Evolutionary conservation across 2,888 invertebrate genomes (phyloP).

Genomic region (Ametastegia equiseti): DNA sequence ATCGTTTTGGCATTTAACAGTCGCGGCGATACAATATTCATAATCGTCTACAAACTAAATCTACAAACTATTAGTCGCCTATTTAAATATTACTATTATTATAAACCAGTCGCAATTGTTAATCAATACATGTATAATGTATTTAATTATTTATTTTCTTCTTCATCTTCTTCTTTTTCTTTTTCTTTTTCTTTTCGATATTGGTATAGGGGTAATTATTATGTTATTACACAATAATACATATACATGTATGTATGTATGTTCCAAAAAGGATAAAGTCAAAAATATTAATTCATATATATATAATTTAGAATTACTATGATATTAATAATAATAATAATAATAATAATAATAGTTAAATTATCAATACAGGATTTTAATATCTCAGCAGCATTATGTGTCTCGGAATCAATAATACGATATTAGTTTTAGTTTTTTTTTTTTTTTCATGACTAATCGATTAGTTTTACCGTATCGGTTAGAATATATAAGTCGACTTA

Average conservation of each 20-base stretch:
- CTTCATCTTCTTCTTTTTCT: background rate
- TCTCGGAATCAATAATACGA: too few relatives aligned
- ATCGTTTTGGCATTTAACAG: conserved; percentile 1
- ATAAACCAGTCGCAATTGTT: background rate
- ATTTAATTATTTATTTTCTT: too few relatives aligned
- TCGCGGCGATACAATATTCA: conserved; percentile 5
- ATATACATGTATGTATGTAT: too few relatives aligned
- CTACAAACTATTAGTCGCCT: too few relatives aligned
- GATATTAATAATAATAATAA: conserved; percentile 10
- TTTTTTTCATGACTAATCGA: too few relatives aligned
- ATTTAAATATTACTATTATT: background rate
- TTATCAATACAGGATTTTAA: background rate
- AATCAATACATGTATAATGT: background rate
- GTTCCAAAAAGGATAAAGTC: background rate
- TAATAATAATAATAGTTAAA: conserved; percentile 6
- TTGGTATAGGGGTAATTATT: too few relatives aligned
- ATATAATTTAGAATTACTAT: background rate
- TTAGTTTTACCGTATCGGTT: too few relatives aligned
- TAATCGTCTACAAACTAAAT: too few relatives aligned
- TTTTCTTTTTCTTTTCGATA: background rate
- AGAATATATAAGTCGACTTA: too few relatives aligned
- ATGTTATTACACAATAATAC: too few relatives aligned
- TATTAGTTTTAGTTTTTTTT: too few relatives aligned
- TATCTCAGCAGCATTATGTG: too few relatives aligned
- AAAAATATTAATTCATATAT: conserved; percentile 1